These are phyloP conservation scores for Ctenopoma multispine DNA, from an alignment of 2,797 vertebrate genomes.

Conservation along the genomic window DNA sequence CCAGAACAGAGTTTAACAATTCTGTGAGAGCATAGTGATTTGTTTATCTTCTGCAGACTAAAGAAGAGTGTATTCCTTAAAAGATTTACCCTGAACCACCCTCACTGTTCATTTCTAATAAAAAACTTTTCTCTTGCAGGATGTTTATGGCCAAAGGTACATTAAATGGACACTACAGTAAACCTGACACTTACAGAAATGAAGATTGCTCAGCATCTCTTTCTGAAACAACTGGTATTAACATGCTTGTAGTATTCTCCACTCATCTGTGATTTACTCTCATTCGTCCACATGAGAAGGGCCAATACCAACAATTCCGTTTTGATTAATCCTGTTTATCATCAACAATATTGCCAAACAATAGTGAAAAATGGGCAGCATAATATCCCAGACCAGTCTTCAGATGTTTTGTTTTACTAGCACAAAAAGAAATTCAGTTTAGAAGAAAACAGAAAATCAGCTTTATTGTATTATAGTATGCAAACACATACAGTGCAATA, in stretches of 20 bases:
- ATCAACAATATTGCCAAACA: background rate
- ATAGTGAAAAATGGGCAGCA: background rate
- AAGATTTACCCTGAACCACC: background rate
- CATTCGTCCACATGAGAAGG: background rate
- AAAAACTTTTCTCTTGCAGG: background rate
- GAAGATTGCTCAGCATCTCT: too few species aligned
- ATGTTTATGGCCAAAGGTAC: background rate
- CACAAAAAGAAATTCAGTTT: background rate
- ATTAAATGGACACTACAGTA: background rate
- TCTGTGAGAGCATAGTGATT: conserved; percentile 46
- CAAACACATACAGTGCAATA: too few species aligned
- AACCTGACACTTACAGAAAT: too few species aligned
- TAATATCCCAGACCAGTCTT: background rate
- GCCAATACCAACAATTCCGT: background rate
- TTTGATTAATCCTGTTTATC: too few species aligned
- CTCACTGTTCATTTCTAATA: background rate
- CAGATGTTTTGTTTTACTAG: background rate
- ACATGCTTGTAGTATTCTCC: background rate
- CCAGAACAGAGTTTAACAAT: conserved; percentile 49
- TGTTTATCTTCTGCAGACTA: conserved; percentile 52
- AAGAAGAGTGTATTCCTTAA: background rate
- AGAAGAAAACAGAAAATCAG: background rate
- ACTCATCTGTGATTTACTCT: background rate
- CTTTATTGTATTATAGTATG: too few species aligned
- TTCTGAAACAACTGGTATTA: background rate